phyloP scores from a whole-genome alignment of 2,797 vertebrate species.

The Malacoctenus gilli region DNA sequence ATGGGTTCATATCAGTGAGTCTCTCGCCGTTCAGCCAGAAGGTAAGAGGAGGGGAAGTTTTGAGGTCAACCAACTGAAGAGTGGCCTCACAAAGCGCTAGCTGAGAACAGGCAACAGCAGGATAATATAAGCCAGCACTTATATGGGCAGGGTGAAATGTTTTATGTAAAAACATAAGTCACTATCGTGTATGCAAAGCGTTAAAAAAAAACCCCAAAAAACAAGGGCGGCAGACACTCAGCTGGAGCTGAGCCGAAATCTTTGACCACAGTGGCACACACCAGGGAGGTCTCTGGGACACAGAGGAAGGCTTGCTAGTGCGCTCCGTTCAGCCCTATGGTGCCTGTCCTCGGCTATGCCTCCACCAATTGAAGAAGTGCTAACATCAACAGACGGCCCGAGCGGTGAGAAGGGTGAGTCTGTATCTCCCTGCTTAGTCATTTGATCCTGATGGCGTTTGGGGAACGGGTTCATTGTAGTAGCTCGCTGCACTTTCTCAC shows the following conservation, averaged over 20 bases:
- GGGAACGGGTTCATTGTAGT: conserved; percentile 40
- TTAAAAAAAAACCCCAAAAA: no score
- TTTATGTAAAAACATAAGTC: conserved; percentile 39
- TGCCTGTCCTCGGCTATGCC: conserved; percentile 41
- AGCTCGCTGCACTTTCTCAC: conserved; percentile 27
- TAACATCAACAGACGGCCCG: conserved; percentile 53
- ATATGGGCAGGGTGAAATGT: conserved; percentile 21
- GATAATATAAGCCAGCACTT: conserved; percentile 35
- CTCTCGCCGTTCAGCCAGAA: conserved; percentile 45
- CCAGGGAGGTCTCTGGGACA: conserved; percentile 35
- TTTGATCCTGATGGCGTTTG: conserved; percentile 46
- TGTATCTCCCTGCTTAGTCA: conserved; percentile 37
- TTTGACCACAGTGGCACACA: conserved; percentile 41
- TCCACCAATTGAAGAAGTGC: conserved; percentile 44
- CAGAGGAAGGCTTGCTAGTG: conserved; percentile 26
- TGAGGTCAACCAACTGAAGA: conserved; percentile 41
- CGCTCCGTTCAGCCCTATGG: conserved; percentile 45
- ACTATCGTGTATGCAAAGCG: conserved; percentile 18
- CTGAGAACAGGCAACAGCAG: conserved; percentile 21
- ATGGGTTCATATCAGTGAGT: conserved; percentile 57
- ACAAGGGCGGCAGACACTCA: no score
- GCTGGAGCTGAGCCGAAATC: conserved; percentile 26
- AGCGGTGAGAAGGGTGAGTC: conserved; percentile 27
- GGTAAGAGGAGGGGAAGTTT: conserved; percentile 44
- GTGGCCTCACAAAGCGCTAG: conserved; percentile 31